These are phyloP conservation scores for Drosophila pachea DNA, from an alignment of 1,140 invertebrate genomes.

Conservation along the genomic window DNA sequence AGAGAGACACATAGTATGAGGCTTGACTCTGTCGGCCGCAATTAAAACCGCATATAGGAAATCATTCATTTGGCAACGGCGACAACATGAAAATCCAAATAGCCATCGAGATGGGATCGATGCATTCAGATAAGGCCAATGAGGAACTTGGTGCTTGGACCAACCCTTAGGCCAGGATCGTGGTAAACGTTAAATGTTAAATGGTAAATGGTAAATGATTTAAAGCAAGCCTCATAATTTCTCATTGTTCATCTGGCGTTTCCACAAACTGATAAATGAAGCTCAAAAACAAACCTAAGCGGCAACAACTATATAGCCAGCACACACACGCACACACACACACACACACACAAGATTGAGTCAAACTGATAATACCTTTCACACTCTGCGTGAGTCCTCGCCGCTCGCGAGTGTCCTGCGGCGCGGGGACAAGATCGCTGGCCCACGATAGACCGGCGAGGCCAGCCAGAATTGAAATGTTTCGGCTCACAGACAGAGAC, in stretches of 20 bases:
- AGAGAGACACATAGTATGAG: background rate
- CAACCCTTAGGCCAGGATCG: slow-evolving; percentile 39
- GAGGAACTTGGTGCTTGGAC: slow-evolving; percentile 36
- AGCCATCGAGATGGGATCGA: slow-evolving; percentile 43
- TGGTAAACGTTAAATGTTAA: slow-evolving; percentile 58
- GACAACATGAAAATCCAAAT: slow-evolving; percentile 35
- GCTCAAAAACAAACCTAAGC: slow-evolving; percentile 57
- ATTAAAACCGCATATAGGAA: slow-evolving; percentile 73
- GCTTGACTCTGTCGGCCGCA: slow-evolving; percentile 47
- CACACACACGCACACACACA: slow-evolving; percentile 6
- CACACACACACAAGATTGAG: slow-evolving; percentile 48
- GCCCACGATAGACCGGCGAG: slow-evolving; percentile 42
- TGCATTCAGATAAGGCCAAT: slow-evolving; percentile 49
- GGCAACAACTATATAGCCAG: slow-evolving; percentile 44
- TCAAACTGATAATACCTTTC: slow-evolving; percentile 72
- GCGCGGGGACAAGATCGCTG: slow-evolving; percentile 45
- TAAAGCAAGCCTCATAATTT: slow-evolving; percentile 75
- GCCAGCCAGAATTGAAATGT: slow-evolving; percentile 57
- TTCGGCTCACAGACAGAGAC: slow-evolving; percentile 6
- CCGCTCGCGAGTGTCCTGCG: slow-evolving; percentile 40
- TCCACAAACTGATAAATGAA: slow-evolving; percentile 72
- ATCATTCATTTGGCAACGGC: slow-evolving; percentile 68
- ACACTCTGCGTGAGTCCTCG: slow-evolving; percentile 69
- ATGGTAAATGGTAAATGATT: slow-evolving; percentile 71
- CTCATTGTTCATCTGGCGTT: slow-evolving; percentile 67